These are phyloP conservation scores for Aphodius granarius DNA, from an alignment of 2,888 invertebrate genomes.

Conservation along the genomic window DNA sequence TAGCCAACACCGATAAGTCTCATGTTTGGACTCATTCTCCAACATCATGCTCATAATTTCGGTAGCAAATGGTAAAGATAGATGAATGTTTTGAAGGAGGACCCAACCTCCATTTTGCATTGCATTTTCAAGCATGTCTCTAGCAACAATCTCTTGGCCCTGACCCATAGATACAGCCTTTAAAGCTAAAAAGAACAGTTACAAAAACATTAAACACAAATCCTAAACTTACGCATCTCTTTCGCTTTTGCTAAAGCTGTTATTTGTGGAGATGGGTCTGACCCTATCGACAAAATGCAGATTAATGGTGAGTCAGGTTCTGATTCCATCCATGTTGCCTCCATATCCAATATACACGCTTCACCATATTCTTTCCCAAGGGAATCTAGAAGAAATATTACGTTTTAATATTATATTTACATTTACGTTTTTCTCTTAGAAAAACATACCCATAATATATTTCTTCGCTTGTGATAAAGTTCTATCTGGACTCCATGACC, in stretches of 20 bases:
- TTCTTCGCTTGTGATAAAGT: conserved; percentile 91
- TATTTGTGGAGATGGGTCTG: conserved; percentile 96
- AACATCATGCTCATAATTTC: conserved; percentile 89
- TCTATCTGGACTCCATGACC: conserved; percentile 95
- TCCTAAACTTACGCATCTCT: conserved; percentile 72
- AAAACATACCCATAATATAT: conserved; percentile 75
- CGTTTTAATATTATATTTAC: neutral
- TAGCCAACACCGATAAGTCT: conserved; percentile 87
- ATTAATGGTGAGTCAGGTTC: conserved; percentile 86
- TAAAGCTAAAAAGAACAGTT: conserved; percentile 58
- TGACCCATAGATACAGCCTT: conserved; percentile 97
- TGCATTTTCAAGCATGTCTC: conserved; percentile 51
- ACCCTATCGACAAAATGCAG: conserved; percentile 92
- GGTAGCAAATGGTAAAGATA: conserved; percentile 92
- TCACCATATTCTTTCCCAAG: conserved; percentile 88
- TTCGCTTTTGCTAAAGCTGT: conserved; percentile 82
- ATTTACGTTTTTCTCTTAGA: neutral
- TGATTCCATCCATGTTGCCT: conserved; percentile 87
- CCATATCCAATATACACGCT: conserved; percentile 88
- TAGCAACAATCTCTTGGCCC: conserved; percentile 76
- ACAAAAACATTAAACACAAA: neutral
- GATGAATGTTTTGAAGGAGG: conserved; percentile 91
- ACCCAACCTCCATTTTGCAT: conserved; percentile 83
- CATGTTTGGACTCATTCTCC: conserved; percentile 81
- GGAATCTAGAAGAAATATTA: conserved; percentile 62